Evolutionary conservation across 2,888 invertebrate species (phyloP), one percentile per base, ranked within the genome.

Genomic region (Belgica antarctica): DNA sequence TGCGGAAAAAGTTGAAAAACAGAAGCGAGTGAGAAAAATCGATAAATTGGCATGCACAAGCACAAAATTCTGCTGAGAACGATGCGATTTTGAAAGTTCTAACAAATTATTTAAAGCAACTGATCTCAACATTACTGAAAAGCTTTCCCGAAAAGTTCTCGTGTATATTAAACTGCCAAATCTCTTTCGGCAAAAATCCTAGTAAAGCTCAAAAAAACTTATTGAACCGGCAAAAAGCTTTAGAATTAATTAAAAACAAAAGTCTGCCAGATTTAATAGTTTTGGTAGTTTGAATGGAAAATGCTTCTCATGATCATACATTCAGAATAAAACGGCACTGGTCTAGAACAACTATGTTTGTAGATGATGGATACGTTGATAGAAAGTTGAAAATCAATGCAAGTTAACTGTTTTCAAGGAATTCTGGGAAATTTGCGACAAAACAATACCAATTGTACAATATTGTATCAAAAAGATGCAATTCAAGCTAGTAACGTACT

Each of bases 211-310:
- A 34, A 12, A 41, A 41, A 41, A 15, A n/a, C 15, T 41, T 41
- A 41, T 41, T 12, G 41, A 12, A 41, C n/a, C 2, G 46, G 15
- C 15, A 46, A 15, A 22, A 22, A 52, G 52, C 52, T 52, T 52
- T 12, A 22, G 52, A 52, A 52, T 52, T 52, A 52, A 52, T 52
- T 52, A 19, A 52, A 31, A 52, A 52, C 52, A 12, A 52, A 52
- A 22, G 5, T 17, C 22, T 52, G 19, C 52, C 52, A 52, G 22
- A 52, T 19, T 2, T 8, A 52, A 52, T 15, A 41, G 10, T 41
- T 41, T n/a, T n/a, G n/a, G n/a, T n/a, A n/a, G n/a, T n/a, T n/a
- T n/a, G 2, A 10, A 41, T n/a, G 41, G 41, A 5, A 4, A 31
- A 41, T n/a, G 41, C 41, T 4, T 5, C 3, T 41, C 41, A 41